These are phyloP conservation scores for Pemphredon lugubris DNA, from an alignment of 2,888 invertebrate genomes.

Conservation along the genomic window DNA sequence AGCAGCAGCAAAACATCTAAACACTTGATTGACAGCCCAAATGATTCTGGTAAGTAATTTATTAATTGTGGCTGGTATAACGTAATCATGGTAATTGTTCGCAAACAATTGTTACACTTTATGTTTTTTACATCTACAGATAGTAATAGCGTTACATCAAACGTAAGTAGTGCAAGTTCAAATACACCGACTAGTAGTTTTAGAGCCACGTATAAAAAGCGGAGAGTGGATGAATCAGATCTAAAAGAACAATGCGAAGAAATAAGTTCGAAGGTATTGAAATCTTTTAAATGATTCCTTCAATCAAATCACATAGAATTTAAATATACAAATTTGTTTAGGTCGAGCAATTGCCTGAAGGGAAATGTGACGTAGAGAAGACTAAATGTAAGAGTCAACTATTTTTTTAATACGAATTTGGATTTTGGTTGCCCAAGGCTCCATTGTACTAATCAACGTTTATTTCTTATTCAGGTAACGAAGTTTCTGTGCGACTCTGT, in stretches of 20 bases:
- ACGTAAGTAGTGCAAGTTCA: slow-evolving; percentile 35
- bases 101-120: too few relatives aligned
- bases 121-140: slow-evolving; percentile 26
- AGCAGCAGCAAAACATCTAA: slow-evolving; percentile 41
- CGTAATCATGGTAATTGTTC: background rate
- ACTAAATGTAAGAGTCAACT: slow-evolving; percentile 52
- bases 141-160: slow-evolving; percentile 19
- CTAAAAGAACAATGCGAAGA: slow-evolving; percentile 48
- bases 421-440: too few relatives aligned
- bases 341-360: slow-evolving; percentile 13
- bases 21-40: slow-evolving; percentile 40
- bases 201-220: slow-evolving; percentile 74
- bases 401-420: background rate
- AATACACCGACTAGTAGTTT: slow-evolving; percentile 63
- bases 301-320: background rate
- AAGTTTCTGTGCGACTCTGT: slow-evolving; percentile 74
- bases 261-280: slow-evolving; percentile 41
- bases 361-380: slow-evolving; percentile 28
- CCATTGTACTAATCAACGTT: background rate
- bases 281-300: background rate
- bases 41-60: slow-evolving; percentile 33
- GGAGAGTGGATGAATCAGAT: slow-evolving; percentile 71
- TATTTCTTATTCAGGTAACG: slow-evolving; percentile 56
- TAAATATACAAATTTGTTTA: slow-evolving; percentile 22
- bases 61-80: background rate